Evolutionary conservation across 1,140 invertebrate species (phyloP).

Genomic region (Tribolium castaneum): DNA sequence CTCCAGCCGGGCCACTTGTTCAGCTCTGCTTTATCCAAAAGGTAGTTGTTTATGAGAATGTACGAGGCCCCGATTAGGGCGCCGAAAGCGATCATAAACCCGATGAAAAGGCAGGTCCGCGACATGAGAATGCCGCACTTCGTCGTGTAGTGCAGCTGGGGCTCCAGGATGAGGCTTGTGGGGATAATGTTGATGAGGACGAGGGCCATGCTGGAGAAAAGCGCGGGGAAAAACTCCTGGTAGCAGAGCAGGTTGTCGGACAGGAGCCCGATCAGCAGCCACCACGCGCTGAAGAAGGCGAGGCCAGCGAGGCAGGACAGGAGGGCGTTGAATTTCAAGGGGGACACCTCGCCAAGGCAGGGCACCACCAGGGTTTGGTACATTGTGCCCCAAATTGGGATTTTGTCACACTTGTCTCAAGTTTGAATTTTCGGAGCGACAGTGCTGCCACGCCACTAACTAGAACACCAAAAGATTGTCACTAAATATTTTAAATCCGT

Average conservation of each 20-base stretch:
- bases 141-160: not conserved
- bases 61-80: not conserved
- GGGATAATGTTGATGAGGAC: not conserved
- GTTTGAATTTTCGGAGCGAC: not conserved
- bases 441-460: not conserved
- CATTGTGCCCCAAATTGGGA: not conserved
- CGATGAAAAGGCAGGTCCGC: not conserved
- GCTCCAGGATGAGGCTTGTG: not conserved
- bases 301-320: not conserved
- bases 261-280: not conserved
- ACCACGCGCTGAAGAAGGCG: not conserved
- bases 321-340: not conserved
- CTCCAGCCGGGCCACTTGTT: constrained; percentile 14
- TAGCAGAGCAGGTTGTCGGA: not conserved
- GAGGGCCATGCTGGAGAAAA: not conserved
- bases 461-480: not conserved
- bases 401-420: not conserved
- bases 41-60: not conserved
- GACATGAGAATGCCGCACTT: not conserved
- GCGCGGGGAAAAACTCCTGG: not conserved
- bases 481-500: no score
- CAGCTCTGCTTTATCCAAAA: not conserved
- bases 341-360: not conserved
- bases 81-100: constrained; percentile 13
- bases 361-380: not conserved